phyloP scores from a whole-genome alignment of 2,797 vertebrate genomes.

The Loriculus beryllinus region DNA sequence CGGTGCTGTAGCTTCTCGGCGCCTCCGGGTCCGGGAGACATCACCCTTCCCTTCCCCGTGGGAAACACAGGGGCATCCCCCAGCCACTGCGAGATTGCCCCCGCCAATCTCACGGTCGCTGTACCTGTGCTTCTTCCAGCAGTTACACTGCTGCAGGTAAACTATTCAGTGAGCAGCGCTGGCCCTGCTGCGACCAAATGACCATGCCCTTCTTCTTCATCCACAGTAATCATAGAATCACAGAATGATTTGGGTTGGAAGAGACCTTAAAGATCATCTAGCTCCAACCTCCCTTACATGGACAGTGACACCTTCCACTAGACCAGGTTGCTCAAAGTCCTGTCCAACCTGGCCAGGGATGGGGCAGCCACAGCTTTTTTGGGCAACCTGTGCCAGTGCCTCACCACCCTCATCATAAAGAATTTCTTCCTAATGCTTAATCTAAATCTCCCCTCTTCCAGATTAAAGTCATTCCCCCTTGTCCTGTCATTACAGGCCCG shows the following conservation, averaged over 20 bases:
- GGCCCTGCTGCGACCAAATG: fast-evolving
- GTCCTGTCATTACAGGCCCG: neutral
- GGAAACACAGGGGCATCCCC: neutral
- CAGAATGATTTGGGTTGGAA: neutral
- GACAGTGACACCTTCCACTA: neutral
- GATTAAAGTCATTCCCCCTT: neutral
- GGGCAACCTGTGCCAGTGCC: neutral
- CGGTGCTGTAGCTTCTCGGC: neutral
- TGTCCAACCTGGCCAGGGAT: neutral
- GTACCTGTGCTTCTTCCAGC: neutral
- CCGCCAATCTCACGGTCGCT: neutral
- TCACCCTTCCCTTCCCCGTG: neutral
- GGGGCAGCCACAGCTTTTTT: neutral
- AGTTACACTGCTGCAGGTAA: no score
- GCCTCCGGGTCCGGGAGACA: neutral
- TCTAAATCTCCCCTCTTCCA: neutral
- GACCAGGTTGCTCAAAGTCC: neutral
- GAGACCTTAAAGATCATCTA: neutral
- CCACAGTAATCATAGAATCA: neutral
- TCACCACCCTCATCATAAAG: neutral
- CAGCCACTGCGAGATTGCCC: no score
- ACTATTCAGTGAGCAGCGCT: fast-evolving
- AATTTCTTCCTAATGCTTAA: neutral
- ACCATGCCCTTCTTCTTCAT: neutral
- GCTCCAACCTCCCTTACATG: neutral